A percentile compares a stretch with the other conserved stretches of the same genome.
Evolutionary conservation across 2,797 vertebrate genomes (phyloP).

Genomic region (Sardinella longiceps): DNA sequence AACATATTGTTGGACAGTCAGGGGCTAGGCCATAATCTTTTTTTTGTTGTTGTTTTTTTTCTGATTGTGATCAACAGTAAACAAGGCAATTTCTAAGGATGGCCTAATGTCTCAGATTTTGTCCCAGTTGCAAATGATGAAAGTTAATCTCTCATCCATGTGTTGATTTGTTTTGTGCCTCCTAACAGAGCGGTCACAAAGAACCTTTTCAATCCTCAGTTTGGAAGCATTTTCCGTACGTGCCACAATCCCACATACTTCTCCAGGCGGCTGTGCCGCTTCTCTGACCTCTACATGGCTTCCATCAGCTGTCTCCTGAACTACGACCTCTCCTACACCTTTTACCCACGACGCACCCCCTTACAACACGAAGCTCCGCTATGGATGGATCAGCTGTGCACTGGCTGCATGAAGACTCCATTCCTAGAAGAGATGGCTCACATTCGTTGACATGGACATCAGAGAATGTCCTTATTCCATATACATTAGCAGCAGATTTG

Average conservation of each 20-base stretch:
- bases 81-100: too few relatives aligned
- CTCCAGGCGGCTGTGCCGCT: constrained; percentile 81
- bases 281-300: constrained; percentile 85
- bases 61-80: too few relatives aligned
- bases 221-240: constrained; percentile 85
- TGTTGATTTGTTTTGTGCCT: constrained; percentile 5
- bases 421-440: constrained; percentile 83
- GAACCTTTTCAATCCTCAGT: constrained; percentile 86
- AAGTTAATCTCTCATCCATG: not conserved
- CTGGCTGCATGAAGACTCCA: constrained; percentile 83
- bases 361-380: constrained; percentile 85
- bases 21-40: too few relatives aligned
- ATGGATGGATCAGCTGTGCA: constrained; percentile 89
- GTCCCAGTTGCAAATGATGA: not conserved
- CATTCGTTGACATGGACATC: constrained; percentile 67
- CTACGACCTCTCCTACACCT: constrained; percentile 79
- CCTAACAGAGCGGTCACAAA: constrained; percentile 76
- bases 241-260: constrained; percentile 89
- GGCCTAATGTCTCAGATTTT: not conserved
- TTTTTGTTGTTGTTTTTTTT: too few relatives aligned
- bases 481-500: not conserved
- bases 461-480: not conserved
- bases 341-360: constrained; percentile 83
- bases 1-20: too few relatives aligned
- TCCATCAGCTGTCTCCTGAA: constrained; percentile 83